phyloP scores from a whole-genome alignment of 1,140 invertebrate species.

The Monomorium pharaonis region DNA sequence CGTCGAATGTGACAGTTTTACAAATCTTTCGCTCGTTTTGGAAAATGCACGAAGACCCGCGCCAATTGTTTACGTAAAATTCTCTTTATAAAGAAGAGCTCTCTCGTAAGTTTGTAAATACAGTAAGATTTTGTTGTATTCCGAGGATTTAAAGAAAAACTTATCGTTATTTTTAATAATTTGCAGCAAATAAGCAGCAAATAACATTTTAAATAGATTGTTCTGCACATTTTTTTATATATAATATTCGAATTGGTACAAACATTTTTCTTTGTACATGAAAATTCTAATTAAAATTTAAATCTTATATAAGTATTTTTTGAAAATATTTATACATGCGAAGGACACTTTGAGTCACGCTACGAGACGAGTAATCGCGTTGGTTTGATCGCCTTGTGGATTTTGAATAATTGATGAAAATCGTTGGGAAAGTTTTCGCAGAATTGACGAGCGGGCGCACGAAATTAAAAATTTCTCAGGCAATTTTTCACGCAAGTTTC shows the following conservation, averaged over 20 bases:
- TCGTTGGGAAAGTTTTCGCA: slow-evolving; percentile 27
- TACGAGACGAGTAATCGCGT: slow-evolving; percentile 3
- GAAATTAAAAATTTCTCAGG: slow-evolving; percentile 57
- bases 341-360: not conserved
- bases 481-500: slow-evolving; percentile 58
- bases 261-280: not conserved
- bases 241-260: not conserved
- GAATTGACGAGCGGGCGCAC: slow-evolving; percentile 35
- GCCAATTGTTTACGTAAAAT: not conserved
- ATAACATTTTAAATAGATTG: not conserved
- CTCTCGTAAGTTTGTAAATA: not conserved
- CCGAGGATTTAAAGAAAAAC: not conserved
- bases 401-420: slow-evolving; percentile 59
- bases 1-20: not conserved
- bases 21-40: not conserved
- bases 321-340: not conserved
- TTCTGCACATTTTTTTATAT: not conserved
- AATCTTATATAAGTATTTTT: not conserved
- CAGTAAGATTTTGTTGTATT: not conserved
- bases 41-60: not conserved
- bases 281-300: not conserved
- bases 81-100: not conserved
- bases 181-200: not conserved
- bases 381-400: not conserved
- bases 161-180: not conserved